phyloP scores from a whole-genome alignment of 2,797 vertebrate genomes.

The Rhinoraja longicauda region DNA sequence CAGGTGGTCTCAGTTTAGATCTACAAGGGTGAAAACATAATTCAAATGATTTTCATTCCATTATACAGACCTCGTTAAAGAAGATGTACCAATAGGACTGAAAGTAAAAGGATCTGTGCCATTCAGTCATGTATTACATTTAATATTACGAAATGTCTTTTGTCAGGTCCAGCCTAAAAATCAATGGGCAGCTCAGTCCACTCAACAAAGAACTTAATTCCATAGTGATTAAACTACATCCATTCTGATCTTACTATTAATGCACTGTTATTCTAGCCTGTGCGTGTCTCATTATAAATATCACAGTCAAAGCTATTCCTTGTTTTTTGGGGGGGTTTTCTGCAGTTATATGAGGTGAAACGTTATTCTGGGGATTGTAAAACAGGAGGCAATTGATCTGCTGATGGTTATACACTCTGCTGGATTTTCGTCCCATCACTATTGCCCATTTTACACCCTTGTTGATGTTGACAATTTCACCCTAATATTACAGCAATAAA shows the following conservation, averaged over 20 bases:
- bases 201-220: background rate
- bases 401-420: background rate
- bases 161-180: background rate
- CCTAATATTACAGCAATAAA: background rate
- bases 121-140: background rate
- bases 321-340: background rate
- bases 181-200: background rate
- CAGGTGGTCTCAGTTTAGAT: conserved; percentile 7
- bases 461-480: background rate
- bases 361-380: background rate
- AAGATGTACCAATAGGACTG: background rate
- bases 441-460: background rate
- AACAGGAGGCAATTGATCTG: background rate
- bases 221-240: background rate
- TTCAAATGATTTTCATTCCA: background rate
- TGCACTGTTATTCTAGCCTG: background rate
- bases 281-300: background rate
- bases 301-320: background rate
- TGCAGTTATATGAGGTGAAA: background rate
- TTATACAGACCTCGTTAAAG: background rate
- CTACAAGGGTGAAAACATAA: background rate
- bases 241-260: background rate
- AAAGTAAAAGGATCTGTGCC: background rate
- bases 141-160: background rate
- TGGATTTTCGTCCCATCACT: background rate